A percentile compares a stretch with the other conserved stretches of the same genome.
Conservation (phyloP, 2,113 vertebrate species). For the Lagopus muta region DNA sequence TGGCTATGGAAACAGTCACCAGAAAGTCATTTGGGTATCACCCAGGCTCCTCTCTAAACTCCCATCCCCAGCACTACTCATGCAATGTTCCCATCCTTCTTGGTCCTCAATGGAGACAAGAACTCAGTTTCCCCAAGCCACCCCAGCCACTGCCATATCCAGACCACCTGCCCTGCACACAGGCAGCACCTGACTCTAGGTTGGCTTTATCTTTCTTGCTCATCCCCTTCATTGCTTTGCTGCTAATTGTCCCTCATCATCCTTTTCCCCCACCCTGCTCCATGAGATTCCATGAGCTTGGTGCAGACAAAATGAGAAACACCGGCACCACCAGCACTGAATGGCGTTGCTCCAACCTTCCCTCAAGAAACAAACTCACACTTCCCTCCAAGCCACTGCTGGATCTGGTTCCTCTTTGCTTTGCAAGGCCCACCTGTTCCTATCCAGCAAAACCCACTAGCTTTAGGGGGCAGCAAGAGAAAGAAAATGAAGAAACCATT, state of each 20-base stretch:
- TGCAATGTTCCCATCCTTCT: not conserved
- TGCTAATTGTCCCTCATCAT: not conserved
- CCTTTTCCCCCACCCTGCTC: not conserved
- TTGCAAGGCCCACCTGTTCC: rapidly evolving
- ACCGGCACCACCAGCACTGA: rapidly evolving
- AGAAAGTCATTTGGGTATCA: not conserved
- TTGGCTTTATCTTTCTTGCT: not conserved
- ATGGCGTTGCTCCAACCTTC: not conserved
- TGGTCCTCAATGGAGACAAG: rapidly evolving
- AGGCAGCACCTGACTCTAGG: not conserved
- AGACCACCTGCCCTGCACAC: rapidly evolving
- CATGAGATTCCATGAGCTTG: too few species aligned
- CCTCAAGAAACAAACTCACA: not conserved
- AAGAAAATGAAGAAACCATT: not conserved
- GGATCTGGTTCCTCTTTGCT: not conserved
- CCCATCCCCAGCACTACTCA: not conserved
- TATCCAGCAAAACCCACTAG: not conserved
- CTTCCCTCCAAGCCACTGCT: not conserved
- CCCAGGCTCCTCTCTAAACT: not conserved
- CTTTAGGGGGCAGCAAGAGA: not conserved
- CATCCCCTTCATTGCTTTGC: not conserved
- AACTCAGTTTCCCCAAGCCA: not conserved
- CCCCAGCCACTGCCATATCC: not conserved
- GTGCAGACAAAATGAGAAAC: not conserved
- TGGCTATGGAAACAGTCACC: not conserved